Evolutionary conservation across 2,888 invertebrate species (phyloP), one percentile per base, ranked within the genome.

Genomic region (Xanthorhoe designata): DNA sequence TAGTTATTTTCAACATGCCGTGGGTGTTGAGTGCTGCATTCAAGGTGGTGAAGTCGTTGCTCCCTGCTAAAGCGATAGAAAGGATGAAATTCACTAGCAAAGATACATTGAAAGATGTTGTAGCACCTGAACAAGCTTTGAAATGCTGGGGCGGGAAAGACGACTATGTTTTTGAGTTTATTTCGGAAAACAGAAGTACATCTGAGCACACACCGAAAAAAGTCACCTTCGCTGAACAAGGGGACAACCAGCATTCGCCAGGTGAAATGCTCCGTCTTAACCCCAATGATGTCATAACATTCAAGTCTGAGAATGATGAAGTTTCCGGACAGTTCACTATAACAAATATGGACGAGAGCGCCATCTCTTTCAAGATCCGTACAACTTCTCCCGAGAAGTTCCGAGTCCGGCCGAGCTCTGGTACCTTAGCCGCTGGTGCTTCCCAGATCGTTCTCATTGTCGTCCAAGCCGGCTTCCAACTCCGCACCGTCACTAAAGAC

Each of bases 321-420:
- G 86, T 96, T 32, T 92, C 94, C 1, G 96, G 96, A 56, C 94
- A 94, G 42, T 95, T 96, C 76, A 94, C 93, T 0, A 91, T 98
- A 15, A 96, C 95, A 32, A 98, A 98, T 82, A 94, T 95, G 77
- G 95, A 96, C 65, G 92, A 94, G 0, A 82, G 87, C 35, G 80
- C 84, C 0, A 76, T 94, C 0, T 92, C 89, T 0, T 94, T 94
- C 55, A 92, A 99, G 97, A 96, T 99, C 70, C 97, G 99, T 89
- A 99, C 99, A 13, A 99, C 99, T 3, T 97, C 98, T 0, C 99
- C 99, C 0, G 98, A 98, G 79, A 98, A 98, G 87, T 99, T 98
- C 90, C 94, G 98, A 35, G 99, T 99, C 0, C 95, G 98, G 60
- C 99, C 98, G 0, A 98, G 97, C 77, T 95, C 96, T 6, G 98